phyloP scores from a whole-genome alignment of 1,140 invertebrate genomes.

The Drosophila tristis region DNA sequence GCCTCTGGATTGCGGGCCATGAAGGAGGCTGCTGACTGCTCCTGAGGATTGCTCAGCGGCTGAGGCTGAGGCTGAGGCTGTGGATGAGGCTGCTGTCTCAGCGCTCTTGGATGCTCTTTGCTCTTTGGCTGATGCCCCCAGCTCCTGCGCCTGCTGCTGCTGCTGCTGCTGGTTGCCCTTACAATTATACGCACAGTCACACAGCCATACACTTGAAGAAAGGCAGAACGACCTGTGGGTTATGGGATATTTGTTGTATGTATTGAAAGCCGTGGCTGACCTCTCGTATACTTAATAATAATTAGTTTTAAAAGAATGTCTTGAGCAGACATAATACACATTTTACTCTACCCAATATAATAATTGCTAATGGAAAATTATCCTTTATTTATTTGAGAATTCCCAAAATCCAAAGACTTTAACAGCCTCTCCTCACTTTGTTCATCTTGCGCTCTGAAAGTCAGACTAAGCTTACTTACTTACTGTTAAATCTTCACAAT shows the following conservation, averaged over 20 bases:
- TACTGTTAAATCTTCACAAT: constrained; percentile 15
- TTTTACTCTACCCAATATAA: too few species aligned
- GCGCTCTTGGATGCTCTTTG: constrained; percentile 44
- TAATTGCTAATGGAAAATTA: too few species aligned
- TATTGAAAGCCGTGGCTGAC: too few species aligned
- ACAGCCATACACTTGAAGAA: constrained; percentile 45
- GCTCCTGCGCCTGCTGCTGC: constrained; percentile 5
- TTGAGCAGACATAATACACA: too few species aligned
- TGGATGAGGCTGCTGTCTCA: constrained; percentile 15
- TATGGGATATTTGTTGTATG: too few species aligned
- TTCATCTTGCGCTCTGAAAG: too few species aligned
- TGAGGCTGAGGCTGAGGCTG: not conserved
- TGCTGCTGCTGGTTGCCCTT: constrained; percentile 47
- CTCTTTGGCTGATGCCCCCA: constrained; percentile 22
- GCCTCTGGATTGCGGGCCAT: constrained; percentile 36
- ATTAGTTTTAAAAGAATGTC: too few species aligned
- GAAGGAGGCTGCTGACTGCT: constrained; percentile 10
- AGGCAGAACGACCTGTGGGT: not conserved
- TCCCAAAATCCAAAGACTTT: too few species aligned
- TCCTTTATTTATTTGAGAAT: too few species aligned
- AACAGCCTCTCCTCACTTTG: too few species aligned
- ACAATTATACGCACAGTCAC: constrained; percentile 80
- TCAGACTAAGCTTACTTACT: not conserved
- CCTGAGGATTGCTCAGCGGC: not conserved
- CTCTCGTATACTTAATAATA: too few species aligned